Evolutionary conservation across 2,888 invertebrate genomes (phyloP).

Genomic region (Lithophane socia): DNA sequence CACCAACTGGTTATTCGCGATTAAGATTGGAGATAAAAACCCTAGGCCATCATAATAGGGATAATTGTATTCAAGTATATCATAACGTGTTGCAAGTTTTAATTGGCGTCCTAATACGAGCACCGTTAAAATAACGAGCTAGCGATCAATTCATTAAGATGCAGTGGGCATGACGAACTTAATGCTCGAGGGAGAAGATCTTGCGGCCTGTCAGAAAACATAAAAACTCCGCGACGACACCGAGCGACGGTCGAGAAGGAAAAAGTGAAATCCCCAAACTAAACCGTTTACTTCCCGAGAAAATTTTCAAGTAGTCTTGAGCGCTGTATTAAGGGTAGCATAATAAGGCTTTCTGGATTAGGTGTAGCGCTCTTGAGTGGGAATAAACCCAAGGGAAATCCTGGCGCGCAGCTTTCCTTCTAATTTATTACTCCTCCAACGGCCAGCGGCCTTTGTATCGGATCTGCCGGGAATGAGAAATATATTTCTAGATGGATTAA

Average conservation of each 20-base stretch:
- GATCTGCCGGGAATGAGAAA: constrained; percentile 87
- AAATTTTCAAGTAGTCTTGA: constrained; percentile 90
- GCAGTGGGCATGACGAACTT: constrained; percentile 40
- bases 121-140: constrained; percentile 31
- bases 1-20: constrained; percentile 56
- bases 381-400: constrained; percentile 90
- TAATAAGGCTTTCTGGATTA: constrained; percentile 91
- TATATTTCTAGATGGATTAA: constrained; percentile 89
- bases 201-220: constrained; percentile 59
- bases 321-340: constrained; percentile 89
- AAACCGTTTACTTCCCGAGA: constrained; percentile 84
- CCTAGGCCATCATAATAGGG: constrained; percentile 61
- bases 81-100: constrained; percentile 56
- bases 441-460: constrained; percentile 89
- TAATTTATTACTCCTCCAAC: constrained; percentile 89
- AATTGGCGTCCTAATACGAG: constrained; percentile 54
- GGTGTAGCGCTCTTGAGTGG: constrained; percentile 89
- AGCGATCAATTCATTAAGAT: constrained; percentile 54
- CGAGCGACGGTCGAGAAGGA: constrained; percentile 67
- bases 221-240: constrained; percentile 66
- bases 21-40: constrained; percentile 63
- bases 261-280: constrained; percentile 73
- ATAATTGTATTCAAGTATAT: constrained; percentile 64
- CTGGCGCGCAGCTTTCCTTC: constrained; percentile 89
- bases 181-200: constrained; percentile 37